Conservation (phyloP, 2,113 vertebrate species). For the Pyxicephalus adspersus region DNA sequence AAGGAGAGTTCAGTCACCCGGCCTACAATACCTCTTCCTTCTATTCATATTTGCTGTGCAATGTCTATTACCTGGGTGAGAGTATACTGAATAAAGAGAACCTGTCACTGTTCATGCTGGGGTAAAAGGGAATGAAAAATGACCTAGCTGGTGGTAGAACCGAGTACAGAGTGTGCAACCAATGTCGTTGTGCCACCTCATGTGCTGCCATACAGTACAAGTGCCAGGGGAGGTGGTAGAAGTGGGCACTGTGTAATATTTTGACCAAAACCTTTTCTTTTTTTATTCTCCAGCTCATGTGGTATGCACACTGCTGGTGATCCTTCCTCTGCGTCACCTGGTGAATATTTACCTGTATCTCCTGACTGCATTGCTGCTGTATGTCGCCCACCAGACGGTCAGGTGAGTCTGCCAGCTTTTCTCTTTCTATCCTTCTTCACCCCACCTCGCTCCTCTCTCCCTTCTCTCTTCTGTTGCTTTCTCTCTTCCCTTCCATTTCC, state of each 20-base stretch:
- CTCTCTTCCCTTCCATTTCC: no score
- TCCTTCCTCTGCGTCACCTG: conserved; percentile 78
- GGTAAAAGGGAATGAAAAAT: neutral
- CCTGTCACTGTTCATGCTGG: no score
- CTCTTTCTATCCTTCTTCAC: no score
- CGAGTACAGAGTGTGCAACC: neutral
- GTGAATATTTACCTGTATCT: conserved; percentile 83
- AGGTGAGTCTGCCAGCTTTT: conserved; percentile 66
- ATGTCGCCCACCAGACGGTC: conserved; percentile 78
- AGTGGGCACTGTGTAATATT: no score
- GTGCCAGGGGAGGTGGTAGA: no score
- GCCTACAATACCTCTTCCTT: conserved; percentile 76
- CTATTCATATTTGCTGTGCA: conserved; percentile 77
- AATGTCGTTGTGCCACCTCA: no score
- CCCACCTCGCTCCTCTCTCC: rapidly evolving
- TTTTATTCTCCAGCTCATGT: conserved; percentile 73
- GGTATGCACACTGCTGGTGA: conserved; percentile 74
- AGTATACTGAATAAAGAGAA: neutral
- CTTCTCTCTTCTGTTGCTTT: no score
- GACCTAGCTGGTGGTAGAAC: no score
- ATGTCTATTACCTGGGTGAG: conserved; percentile 79
- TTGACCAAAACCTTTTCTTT: no score
- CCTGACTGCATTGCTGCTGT: conserved; percentile 75
- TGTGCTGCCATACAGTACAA: no score
- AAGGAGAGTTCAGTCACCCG: conserved; percentile 72